Evolutionary conservation across 2,113 vertebrate genomes (phyloP).

Genomic region (Ailurus styani): DNA sequence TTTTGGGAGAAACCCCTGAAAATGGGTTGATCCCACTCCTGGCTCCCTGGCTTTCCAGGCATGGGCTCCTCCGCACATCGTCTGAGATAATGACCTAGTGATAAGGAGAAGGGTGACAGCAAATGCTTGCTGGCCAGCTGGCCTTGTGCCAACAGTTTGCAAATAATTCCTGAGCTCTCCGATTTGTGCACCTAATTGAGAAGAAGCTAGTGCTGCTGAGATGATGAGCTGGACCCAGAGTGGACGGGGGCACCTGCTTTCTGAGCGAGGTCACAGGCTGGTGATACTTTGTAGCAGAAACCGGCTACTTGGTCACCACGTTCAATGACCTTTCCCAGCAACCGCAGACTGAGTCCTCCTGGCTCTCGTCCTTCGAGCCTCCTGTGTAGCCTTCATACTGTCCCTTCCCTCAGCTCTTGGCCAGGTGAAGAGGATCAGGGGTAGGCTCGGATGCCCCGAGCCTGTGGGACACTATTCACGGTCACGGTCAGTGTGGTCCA

Average conservation of each 20-base stretch:
- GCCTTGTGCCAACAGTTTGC: not conserved
- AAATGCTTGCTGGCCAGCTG: too few relatives aligned
- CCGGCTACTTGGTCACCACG: not conserved
- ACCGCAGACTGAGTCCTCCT: not conserved
- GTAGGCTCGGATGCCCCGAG: not conserved
- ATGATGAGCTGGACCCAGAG: accelerated
- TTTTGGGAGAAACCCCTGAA: not conserved
- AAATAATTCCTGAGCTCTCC: not conserved
- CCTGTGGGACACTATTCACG: not conserved
- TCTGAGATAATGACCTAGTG: not conserved
- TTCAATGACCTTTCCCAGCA: accelerated
- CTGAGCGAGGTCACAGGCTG: not conserved
- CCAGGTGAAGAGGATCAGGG: not conserved
- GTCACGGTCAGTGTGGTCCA: not conserved
- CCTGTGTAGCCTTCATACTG: not conserved
- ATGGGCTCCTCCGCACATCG: accelerated
- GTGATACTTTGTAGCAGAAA: not conserved
- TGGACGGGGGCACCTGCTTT: accelerated
- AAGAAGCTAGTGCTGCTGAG: too few relatives aligned
- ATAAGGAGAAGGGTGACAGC: not conserved
- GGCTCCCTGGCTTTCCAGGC: not conserved
- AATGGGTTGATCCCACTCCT: not conserved
- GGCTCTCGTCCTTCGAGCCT: accelerated
- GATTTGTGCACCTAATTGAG: too few relatives aligned
- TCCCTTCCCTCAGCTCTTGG: not conserved